Conservation (phyloP, 2,797 vertebrate genomes). For the Luscinia megarhynchos region DNA sequence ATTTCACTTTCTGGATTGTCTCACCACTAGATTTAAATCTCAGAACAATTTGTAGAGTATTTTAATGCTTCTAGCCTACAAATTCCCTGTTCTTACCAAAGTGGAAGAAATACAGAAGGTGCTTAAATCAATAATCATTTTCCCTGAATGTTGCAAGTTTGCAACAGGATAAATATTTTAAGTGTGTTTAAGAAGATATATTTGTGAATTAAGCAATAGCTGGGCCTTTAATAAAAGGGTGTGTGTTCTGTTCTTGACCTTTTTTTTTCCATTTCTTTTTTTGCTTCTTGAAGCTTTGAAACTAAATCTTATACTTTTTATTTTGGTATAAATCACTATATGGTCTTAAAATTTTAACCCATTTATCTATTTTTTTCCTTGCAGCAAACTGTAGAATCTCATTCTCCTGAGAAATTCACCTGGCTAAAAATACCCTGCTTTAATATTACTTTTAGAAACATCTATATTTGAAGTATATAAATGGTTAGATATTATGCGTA, state of each 20-base stretch:
- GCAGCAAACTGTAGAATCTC: slow-evolving; percentile 6
- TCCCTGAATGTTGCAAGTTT: neutral
- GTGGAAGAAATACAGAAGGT: neutral
- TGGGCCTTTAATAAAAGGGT: neutral
- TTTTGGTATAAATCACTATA: neutral
- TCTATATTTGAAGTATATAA: slow-evolving; percentile 67
- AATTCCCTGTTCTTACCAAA: neutral
- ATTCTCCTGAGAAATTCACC: slow-evolving; percentile 67
- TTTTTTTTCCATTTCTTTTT: neutral
- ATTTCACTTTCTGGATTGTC: neutral
- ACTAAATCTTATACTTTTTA: neutral
- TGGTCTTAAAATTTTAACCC: neutral
- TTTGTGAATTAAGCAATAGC: neutral
- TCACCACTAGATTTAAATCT: neutral
- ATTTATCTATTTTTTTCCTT: neutral
- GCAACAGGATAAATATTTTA: neutral
- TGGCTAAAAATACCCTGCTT: slow-evolving; percentile 74
- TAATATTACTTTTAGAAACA: slow-evolving; percentile 69
- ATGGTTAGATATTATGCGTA: slow-evolving; percentile 67
- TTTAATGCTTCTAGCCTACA: neutral
- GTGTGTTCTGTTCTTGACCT: neutral
- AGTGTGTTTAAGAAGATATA: neutral
- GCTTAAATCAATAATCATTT: neutral
- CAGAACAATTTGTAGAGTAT: neutral
- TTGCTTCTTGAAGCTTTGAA: neutral